Evolutionary conservation across 2,888 invertebrate genomes (phyloP), one percentile per base, ranked within the genome.

Genomic region (Synanthedon myopaeformis): DNA sequence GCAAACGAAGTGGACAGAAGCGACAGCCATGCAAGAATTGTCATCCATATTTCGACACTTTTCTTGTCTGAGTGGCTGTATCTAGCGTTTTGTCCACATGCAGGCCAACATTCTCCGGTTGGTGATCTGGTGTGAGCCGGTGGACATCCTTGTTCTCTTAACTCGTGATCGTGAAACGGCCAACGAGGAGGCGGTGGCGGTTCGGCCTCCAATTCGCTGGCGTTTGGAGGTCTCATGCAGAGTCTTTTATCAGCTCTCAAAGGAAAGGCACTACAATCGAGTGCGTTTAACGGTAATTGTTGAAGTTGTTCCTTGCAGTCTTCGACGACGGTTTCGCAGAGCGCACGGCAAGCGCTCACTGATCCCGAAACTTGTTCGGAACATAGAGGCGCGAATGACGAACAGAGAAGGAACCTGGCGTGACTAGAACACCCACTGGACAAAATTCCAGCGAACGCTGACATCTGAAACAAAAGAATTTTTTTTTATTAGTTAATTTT

Each of bases 361-460:
- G 95, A 93, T 64, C 93, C 93, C 28, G 93, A 91, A 59, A 95
- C 93, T 76, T 95, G 93, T 69, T 94, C 94, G 41, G 96, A 95
- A 81, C 97, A 97, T 76, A 97, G 93, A 42, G 97, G 97, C 10
- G 95, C 94, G 79, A 95, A 95, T 53, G 96, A 93, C 13, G 96
- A 94, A 85, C 97, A 97, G 57, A 97, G 90, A 71, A 97, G 93
- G 79, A 97, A 94, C 62, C 94, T 91, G 49, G 95, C 90, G 69
- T 95, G 93, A 55, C 90, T 88, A 4, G 95, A 95, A 74, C 96
- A 96, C 53, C 93, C 92, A 68, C 92, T 92, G 61, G 93, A 90
- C 54, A 96, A 90, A 57, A 96, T 87, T 1, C 91, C 92, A 69
- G 91, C 86, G 78, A 93, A 92, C 57, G 90, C 85, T 57, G 90